Base-by-base conservation (phyloP, 2,888 invertebrate species). In the Plebejus melissa region DNA sequence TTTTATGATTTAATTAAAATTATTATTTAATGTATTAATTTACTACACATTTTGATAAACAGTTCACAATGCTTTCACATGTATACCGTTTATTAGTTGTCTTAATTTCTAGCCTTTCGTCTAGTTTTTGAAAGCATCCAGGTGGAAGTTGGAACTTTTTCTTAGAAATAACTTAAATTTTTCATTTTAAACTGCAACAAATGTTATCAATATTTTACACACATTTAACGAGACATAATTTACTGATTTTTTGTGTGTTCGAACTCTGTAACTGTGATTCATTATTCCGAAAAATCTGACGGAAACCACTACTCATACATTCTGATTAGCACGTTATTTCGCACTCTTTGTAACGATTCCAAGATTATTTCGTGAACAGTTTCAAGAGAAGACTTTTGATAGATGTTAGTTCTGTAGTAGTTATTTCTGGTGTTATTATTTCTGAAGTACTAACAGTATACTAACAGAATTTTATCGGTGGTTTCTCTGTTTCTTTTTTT, bases 211-310 rank as follows among this genome's bases (percentile, higher is more conserved):
- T 65, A 65, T 65, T 65, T 65, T 36, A 65, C 5, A 16, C 65
- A 36, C 65, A 65, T 65, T 65, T 32, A 65, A 65, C 32, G 32
- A 65, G 28, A 65, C 65, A 60, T 6, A 60, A 60, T 65, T 65
- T 32, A 32, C 36, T 1, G 32, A 13, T 65, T 65, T 65, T 65
- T 65, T 65, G 32, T 32, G 65, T 13, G 13, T 54, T 50, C n/a
- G 13, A 22, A 28, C 22, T 50, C 28, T 0, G 46, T 22, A 0
- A 54, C 41, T 41, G 71, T 72, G 72, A 79, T 79, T 79, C 79
- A 79, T 87, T 86, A 79, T 78, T 84, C 85, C 80, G 81, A 82
- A 85, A 83, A 83, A 77, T 77, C 71, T 76, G 71, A 74, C 77
- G 77, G 78, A 79, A 79, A 65, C 76, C 9, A 41, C n/a, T 54